These are phyloP conservation scores for Eulemur albifrons DNA, from an alignment of 2,797 vertebrate species.

Conservation along the genomic window DNA sequence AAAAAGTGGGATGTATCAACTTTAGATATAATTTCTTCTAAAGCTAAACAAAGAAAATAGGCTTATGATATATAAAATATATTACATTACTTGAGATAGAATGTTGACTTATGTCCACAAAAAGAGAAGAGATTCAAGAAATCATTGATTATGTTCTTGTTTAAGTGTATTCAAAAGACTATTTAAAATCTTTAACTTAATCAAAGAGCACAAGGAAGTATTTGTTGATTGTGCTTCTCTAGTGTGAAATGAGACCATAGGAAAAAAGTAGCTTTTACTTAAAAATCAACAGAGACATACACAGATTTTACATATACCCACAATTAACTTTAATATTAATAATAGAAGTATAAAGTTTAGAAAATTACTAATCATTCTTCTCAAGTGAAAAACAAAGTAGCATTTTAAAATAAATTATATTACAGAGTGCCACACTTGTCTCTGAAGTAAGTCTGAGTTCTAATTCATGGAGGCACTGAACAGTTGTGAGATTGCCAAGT, in stretches of 20 bases:
- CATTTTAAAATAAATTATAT: not conserved
- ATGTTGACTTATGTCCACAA: not conserved
- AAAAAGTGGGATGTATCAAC: slow-evolving; percentile 30
- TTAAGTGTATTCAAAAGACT: not conserved
- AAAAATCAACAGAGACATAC: not conserved
- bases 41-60: not conserved
- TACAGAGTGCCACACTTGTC: not conserved
- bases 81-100: not conserved
- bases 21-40: slow-evolving; percentile 36
- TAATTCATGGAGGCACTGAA: not conserved
- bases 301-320: not conserved
- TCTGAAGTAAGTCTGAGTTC: not conserved
- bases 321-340: not conserved
- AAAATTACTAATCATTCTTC: slow-evolving; percentile 1
- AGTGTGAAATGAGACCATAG: not conserved
- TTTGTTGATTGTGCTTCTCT: not conserved
- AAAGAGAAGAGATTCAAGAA: slow-evolving; percentile 6
- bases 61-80: not conserved
- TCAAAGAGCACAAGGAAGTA: not conserved
- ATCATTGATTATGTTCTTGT: slow-evolving; percentile 11
- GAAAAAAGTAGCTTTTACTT: not conserved
- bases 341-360: not conserved
- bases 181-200: slow-evolving; percentile 40
- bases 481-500: not conserved
- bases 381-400: not conserved